Evolutionary conservation across 2,888 invertebrate genomes (phyloP), one percentile per base, ranked within the genome.

Genomic region (Strigamia maritima): DNA sequence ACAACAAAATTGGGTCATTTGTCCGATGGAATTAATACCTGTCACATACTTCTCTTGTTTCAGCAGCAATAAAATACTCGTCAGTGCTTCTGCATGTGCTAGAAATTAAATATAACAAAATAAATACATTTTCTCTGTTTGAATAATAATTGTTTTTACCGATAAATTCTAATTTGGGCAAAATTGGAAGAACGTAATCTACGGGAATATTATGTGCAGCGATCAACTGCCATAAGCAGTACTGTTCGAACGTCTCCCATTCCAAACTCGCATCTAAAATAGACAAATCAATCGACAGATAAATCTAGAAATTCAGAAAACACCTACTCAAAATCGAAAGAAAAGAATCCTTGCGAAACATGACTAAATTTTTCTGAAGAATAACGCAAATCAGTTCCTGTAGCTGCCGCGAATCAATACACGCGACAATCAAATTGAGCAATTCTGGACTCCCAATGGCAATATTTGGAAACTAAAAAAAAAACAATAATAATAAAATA

Each of bases 241-340:
- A 93, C 87, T 99, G 98, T 86, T 98, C 98, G 83, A 97, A 94
- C 1, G 97, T 97, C 87, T 98, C 98, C 95, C 98, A 99, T 80
- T 91, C 90, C 79, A 98, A 88, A 84, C 95, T 97, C 70, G 93
- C 92, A 81, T 92, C 92, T 83, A 94, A 86, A 86, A 94, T 89
- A n/a, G 3, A 0, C 22, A 54, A 22, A n/a, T 14, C 2, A 24
- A 40, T 70, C 65, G 60, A 76, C 78, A 79, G 7, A 54, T 3
- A 54, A n/a, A 19, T 19, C 8, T 54, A 44, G 12, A 40, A 44
- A 44, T 44, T 16, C 1, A 16, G n/a, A 54, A 54, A 19, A 54
- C 8, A 85, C 87, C 84, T 83, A 87, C 87, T 87, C 38, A 88
- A 82, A 44, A 88, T 84, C 78, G 85, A 84, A 3, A 87, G 82